Base-by-base conservation (phyloP, 2,888 invertebrate species). In the Lapara coniferarum region DNA sequence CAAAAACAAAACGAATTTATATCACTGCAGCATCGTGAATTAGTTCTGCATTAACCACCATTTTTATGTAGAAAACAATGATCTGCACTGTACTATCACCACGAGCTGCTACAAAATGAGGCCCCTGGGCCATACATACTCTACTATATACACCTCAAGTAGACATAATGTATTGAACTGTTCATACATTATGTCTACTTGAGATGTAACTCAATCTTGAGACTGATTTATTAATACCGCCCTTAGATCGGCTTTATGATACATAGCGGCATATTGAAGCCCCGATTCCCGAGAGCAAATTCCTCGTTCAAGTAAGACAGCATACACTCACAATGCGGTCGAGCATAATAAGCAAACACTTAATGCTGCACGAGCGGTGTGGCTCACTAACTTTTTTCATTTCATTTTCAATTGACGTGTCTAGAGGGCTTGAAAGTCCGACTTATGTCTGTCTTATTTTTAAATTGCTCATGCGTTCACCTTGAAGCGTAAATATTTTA, bases 351-450 rank as follows among this genome's bases (percentile, higher is more conserved):
- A 77, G 82, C 86, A 87, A 86, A 85, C 85, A 87, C 85, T 85
- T 74, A 37, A 68, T 37, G 67, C 71, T 67, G 70, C 73, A 71
- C 73, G 67, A 72, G 71, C 72, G 68, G 72, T 76, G 77, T 77
- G 77, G 72, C 79, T 73, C 71, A 73, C 69, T 74, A 87, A 87
- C 86, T 86, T 87, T 87, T 86, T 86, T 87, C 85, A 87, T 87
- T 86, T 86, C 81, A 81, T 84, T 84, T 82, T 78, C 78, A 79
- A 81, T 79, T 71, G 76, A 76, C 74, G 75, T 73, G 63, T 67
- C 52, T 66, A 59, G 49, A 37, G 55, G 37, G 66, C 56, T 69
- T 69, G 49, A 66, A 51, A 44, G 53, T 63, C 19, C 16, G 13
- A 44, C 66, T 52, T 59, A 52, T 25, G 30, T 30, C 52, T 52